Conservation (phyloP, 2,113 vertebrate genomes). For the Takifugu flavidus region DNA sequence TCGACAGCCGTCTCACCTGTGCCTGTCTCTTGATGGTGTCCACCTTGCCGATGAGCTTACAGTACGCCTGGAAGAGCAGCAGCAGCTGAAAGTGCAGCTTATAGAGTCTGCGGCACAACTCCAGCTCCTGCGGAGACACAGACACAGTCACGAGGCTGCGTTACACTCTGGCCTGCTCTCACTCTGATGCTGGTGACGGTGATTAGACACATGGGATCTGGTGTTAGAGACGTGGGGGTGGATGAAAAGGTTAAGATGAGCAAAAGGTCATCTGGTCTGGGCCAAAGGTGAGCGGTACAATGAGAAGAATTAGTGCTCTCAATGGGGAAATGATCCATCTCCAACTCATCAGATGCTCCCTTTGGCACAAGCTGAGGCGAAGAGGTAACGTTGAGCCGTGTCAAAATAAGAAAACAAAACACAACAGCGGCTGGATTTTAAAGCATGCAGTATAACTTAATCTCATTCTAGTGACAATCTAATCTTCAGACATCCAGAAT, state of each 20-base stretch:
- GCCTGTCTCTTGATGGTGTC: conserved; percentile 91
- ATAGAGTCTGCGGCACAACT: conserved; percentile 93
- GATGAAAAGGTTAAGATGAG: conserved; percentile 58
- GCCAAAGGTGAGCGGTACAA: conserved; percentile 28
- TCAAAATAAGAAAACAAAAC: not conserved
- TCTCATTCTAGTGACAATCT: conserved; percentile 7
- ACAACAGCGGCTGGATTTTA: conserved; percentile 19
- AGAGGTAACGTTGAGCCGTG: not conserved
- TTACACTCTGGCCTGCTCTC: not conserved
- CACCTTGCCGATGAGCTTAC: conserved; percentile 93
- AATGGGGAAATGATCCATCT: conserved; percentile 28
- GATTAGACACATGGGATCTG: conserved; percentile 49
- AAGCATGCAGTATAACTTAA: conserved; percentile 61
- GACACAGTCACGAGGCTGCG: not conserved
- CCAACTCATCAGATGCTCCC: conserved; percentile 6
- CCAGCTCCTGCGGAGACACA: conserved; percentile 84
- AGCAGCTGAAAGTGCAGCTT: conserved; percentile 97
- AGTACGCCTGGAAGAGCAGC: conserved; percentile 97
- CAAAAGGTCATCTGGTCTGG: conserved; percentile 19
- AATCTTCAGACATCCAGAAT: conserved; percentile 6
- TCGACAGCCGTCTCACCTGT: conserved; percentile 78
- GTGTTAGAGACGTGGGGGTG: conserved; percentile 59
- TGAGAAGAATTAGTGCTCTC: conserved; percentile 42
- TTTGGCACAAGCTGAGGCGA: not conserved
- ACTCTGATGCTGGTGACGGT: conserved; percentile 27